A percentile compares a stretch with the other conserved stretches of the same genome.
These are phyloP conservation scores for Leptobrachium leishanense DNA, from an alignment of 2,113 vertebrate species.

Conservation along the genomic window DNA sequence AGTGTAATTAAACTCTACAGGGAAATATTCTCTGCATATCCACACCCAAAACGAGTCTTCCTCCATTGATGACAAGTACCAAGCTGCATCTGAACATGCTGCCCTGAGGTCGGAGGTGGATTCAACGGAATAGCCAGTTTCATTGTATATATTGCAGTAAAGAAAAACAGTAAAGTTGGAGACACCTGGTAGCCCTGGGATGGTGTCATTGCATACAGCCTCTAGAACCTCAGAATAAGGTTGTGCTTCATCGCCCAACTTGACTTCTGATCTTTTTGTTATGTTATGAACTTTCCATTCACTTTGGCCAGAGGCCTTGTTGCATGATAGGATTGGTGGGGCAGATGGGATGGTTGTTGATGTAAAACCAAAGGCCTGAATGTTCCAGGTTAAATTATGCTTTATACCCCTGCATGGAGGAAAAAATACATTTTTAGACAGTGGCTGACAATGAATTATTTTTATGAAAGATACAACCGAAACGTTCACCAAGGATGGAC, in stretches of 20 bases:
- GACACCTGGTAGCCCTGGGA: slow-evolving; percentile 71
- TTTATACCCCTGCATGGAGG: slow-evolving; percentile 76
- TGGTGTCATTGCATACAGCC: slow-evolving; percentile 76
- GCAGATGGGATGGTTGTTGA: slow-evolving; percentile 69
- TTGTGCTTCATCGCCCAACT: slow-evolving; percentile 45
- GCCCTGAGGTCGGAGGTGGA: slow-evolving; percentile 65
- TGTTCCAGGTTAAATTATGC: slow-evolving; percentile 84
- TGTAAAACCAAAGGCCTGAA: slow-evolving; percentile 71
- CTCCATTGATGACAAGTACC: slow-evolving; percentile 78
- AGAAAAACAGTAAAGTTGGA: slow-evolving; percentile 86
- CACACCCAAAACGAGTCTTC: slow-evolving; percentile 79
- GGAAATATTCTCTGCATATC: slow-evolving; percentile 79
- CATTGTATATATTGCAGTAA: slow-evolving; percentile 78
- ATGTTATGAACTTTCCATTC: not conserved
- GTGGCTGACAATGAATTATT: no score
- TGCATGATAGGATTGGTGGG: slow-evolving; percentile 75
- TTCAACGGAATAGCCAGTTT: slow-evolving; percentile 57
- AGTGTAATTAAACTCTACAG: slow-evolving; percentile 76
- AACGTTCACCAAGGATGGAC: no score
- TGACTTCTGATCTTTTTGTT: slow-evolving; percentile 16
- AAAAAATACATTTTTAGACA: not conserved
- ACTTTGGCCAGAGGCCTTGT: slow-evolving; percentile 37
- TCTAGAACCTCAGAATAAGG: slow-evolving; percentile 70
- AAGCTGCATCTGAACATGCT: slow-evolving; percentile 77
- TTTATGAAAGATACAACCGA: no score